phyloP scores from a whole-genome alignment of 2,888 invertebrate species.

The Nesidiocoris tenuis region DNA sequence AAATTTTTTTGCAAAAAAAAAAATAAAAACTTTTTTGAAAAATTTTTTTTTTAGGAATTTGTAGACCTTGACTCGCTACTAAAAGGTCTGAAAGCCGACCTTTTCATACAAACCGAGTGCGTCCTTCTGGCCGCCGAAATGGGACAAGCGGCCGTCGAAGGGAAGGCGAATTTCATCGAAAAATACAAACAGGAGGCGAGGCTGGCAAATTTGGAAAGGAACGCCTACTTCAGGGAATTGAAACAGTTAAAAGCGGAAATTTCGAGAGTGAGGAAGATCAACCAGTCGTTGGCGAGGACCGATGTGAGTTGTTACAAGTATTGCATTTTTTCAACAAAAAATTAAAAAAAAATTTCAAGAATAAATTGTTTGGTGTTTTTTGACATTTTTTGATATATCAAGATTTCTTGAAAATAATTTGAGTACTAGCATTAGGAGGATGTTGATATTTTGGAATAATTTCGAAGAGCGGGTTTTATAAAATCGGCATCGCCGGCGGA shows the following conservation, averaged over 20 bases:
- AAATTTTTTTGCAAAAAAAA: too few species aligned
- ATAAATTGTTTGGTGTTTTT: too few species aligned
- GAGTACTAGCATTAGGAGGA: too few species aligned
- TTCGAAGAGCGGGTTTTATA: constrained; percentile 36
- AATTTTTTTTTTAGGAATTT: constrained; percentile 64
- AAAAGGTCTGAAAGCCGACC: constrained; percentile 61
- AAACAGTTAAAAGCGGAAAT: constrained; percentile 57
- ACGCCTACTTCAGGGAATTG: constrained; percentile 61
- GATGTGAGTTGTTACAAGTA: constrained; percentile 55
- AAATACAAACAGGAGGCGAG: constrained; percentile 63
- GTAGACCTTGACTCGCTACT: constrained; percentile 65
- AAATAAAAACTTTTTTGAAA: too few species aligned
- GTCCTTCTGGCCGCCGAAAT: constrained; percentile 65
- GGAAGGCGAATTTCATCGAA: constrained; percentile 64
- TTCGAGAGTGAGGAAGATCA: constrained; percentile 55
- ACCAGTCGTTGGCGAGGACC: constrained; percentile 56
- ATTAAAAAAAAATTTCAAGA: too few species aligned
- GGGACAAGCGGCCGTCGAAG: constrained; percentile 68
- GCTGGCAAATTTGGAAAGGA: constrained; percentile 65
- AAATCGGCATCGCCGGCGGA: constrained; percentile 33
- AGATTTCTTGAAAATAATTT: too few species aligned
- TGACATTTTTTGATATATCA: too few species aligned
- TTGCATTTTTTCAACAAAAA: background rate
- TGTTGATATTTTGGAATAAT: too few species aligned
- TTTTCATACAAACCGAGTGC: constrained; percentile 63